These are phyloP conservation scores for Dyspetes luteomarginatus DNA, from an alignment of 2,888 invertebrate species.

Conservation along the genomic window DNA sequence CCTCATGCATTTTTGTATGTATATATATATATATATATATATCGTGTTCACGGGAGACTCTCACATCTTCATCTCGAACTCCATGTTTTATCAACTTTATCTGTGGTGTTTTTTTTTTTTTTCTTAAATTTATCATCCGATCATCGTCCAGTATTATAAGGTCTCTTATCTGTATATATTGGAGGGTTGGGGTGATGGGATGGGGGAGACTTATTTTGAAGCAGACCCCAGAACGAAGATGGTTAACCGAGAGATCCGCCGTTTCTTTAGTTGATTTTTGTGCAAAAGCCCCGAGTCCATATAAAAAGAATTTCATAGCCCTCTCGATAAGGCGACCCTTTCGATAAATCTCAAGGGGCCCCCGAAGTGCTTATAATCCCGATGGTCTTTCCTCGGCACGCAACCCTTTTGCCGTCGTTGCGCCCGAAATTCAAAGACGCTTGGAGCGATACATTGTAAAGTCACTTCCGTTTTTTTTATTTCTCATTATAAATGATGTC, in stretches of 20 bases:
- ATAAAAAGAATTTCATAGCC: no score
- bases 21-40: conserved; percentile 1
- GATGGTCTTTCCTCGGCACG: conserved; percentile 22
- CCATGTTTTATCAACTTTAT: conserved; percentile 21
- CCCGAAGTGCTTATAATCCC: conserved; percentile 51
- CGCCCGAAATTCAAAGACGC: conserved; percentile 12
- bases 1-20: conserved; percentile 23
- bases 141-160: neutral
- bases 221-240: neutral
- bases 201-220: neutral
- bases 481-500: neutral
- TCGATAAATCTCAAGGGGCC: conserved; percentile 52
- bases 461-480: conserved; percentile 27
- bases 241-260: neutral
- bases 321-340: conserved; percentile 53
- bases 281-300: no score
- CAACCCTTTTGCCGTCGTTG: conserved; percentile 1
- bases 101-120: neutral
- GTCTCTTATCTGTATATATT: no score
- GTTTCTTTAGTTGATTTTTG: neutral
- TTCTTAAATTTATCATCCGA: neutral
- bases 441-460: conserved; percentile 19
- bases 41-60: conserved; percentile 18
- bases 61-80: conserved; percentile 68
- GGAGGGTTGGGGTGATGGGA: no score